Base-by-base conservation (phyloP, 2,888 invertebrate species). In the Rapana venosa region DNA sequence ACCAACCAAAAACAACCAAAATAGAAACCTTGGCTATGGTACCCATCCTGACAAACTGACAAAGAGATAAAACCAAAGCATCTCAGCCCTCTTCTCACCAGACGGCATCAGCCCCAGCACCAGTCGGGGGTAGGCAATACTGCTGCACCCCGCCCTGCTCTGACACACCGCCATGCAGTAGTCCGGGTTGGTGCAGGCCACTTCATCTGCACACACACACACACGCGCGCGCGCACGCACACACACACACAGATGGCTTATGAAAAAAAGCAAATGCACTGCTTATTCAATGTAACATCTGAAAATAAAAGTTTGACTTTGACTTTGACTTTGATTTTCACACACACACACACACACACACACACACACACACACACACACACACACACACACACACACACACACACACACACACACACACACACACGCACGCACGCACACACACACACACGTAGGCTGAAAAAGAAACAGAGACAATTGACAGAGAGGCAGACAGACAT, bases 41-140 rank as follows among this genome's bases (percentile, higher is more conserved):
- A n/a, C n/a, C n/a, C n/a, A n/a, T n/a, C n/a, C n/a, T n/a, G n/a
- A n/a, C n/a, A n/a, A n/a, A n/a, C n/a, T n/a, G n/a, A n/a, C n/a
- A n/a, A n/a, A n/a, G n/a, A n/a, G n/a, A n/a, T n/a, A n/a, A n/a
- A n/a, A n/a, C n/a, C n/a, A n/a, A n/a, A n/a, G n/a, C n/a, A n/a
- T 61, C 61, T 61, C 61, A 15, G 13, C 17, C 61, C 61, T 17
- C 11, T 11, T 88, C 92, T 93, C 93, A 96, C 97, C 97, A 84
- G 93, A 93, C 5, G 97, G 97, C 96, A 97, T 96, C 26, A 97
- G 92, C 13, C 96, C 95, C 1, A 97, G 93, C 2, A 97, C 97
- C 70, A 97, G 94, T 89, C 95, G 94, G 6, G 96, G 96, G 92
- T 96, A 97, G 32, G 97, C 97, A 79, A 97, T 96, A 92, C 97